Evolutionary conservation across 2,888 invertebrate species (phyloP), one percentile per base, ranked within the genome.

Genomic region (Caenorhabditis virilis): DNA sequence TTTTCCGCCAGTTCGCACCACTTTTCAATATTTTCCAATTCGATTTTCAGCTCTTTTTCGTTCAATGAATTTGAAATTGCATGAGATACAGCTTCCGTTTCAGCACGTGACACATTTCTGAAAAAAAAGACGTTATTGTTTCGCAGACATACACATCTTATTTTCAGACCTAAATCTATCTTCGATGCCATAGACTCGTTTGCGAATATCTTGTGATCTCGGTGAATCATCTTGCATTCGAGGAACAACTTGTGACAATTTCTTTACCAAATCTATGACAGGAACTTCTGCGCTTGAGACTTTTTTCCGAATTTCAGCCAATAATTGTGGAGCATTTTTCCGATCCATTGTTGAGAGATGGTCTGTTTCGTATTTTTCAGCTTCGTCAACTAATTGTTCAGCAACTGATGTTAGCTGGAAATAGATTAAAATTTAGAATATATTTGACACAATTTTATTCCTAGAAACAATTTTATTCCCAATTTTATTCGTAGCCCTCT

Each of bases 231-330:
- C 74, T 50, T 60, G 58, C 72, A 74, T 54, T 27, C 72, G 38
- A 5, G 70, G 68, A 1, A 74, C 64, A 20, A 72, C 16, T 27
- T 56, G 49, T 1, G 66, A 72, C 16, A 69, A 47, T 6, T 64
- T 68, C n/a, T 72, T 66, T 0, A 72, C 66, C 9, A 64, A 45
- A 27, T 74, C 72, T 33, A 70, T 70, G 9, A 74, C 69, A 0
- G 63, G 61, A 1, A 39, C 47, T 30, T 74, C 74, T 9, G 72
- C 60, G 15, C 42, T 22, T 0, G 54, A 30, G 5, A 62, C 49
- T 2, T 58, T 54, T 45, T 56, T 51, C 15, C 63, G 45, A n/a
- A 63, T 43, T 49, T 63, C 63, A 25, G 53, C 57, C 42, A 63
- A 57, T 43, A 63, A 25, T 22, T 36, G 22, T 9, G 63, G 57